Evolutionary conservation across 2,113 vertebrate species (phyloP).

Genomic region (Psilopsiagon aurifrons): DNA sequence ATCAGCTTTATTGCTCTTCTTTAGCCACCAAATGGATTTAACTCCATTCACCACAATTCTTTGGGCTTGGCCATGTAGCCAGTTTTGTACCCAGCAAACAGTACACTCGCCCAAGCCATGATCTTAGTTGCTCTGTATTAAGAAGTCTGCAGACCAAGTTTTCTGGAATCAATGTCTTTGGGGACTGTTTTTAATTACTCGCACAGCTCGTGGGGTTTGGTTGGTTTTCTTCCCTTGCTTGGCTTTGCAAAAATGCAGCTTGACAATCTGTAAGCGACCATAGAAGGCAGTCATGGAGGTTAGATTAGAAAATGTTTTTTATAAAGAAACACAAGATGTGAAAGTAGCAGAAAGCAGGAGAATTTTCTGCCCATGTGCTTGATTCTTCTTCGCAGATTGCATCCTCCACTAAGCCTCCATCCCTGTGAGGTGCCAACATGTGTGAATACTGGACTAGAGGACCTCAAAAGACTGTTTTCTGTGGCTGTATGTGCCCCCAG

Average conservation of each 20-base stretch:
- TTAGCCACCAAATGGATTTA: neutral
- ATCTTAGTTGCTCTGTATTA: neutral
- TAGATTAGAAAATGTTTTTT: neutral
- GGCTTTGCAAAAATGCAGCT: neutral
- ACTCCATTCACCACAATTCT: neutral
- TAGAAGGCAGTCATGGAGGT: neutral
- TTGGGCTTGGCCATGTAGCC: neutral
- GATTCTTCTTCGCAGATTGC: neutral
- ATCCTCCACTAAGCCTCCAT: neutral
- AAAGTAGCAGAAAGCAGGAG: neutral
- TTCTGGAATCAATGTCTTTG: neutral
- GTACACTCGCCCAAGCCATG: neutral
- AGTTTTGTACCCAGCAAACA: neutral
- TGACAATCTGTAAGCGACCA: neutral
- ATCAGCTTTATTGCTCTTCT: neutral
- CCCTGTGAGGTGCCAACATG: neutral
- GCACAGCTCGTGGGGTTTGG: neutral
- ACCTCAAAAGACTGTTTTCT: neutral
- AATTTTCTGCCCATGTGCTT: neutral
- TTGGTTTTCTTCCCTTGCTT: neutral
- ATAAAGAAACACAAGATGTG: neutral
- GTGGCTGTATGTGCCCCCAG: neutral
- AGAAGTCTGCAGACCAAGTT: neutral
- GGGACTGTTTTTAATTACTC: slow-evolving; percentile 31
- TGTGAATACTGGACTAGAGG: neutral